Base-by-base conservation (phyloP, 2,113 vertebrate genomes). In the Anguilla rostrata region DNA sequence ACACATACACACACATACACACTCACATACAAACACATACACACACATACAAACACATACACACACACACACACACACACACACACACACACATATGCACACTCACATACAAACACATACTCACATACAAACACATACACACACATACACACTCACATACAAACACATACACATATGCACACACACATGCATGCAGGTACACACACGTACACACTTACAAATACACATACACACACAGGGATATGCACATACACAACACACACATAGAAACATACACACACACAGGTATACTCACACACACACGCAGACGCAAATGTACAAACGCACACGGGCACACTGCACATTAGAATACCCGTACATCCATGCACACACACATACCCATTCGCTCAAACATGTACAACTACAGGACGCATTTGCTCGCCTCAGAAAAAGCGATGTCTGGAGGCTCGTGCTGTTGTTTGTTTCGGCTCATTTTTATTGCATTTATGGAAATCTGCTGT, bases 1-100 rank as follows among this genome's bases (percentile, higher is more conserved):
- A 56, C 53, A 84, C n/a, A 87, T 84, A 86, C 85, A 75, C 85
- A 86, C 84, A 79, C 66, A 75, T 84, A 15, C n/a, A 49, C 41
- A 34, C 39, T 40, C 41, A 75, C 60, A 53, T 14, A 39, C 39
- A 9, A 15, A 4, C 75, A 81, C 39, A 71, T 26, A 56, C 84
- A 53, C 71, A n/a, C 63, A 88, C 81, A 80, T 39, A 18, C 57
- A 60, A n/a, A 85, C 83, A 85, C 14, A 34, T 46, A 57, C 14
- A 79, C 18, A n/a, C n/a, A n/a, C n/a, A n/a, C n/a, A n/a, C 57
- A 60, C 14, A 79, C 18, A 79, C 12, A 78, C 29, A 34, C 1
- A 46, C 43, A 0, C 43, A 12, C 86, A 86, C n/a, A n/a, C n/a
- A n/a, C n/a, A n/a, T n/a, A n/a, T n/a, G n/a, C n/a, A 5, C 78